phyloP scores from a whole-genome alignment of 2,888 invertebrate species.

The Halocaridina rubra region DNA sequence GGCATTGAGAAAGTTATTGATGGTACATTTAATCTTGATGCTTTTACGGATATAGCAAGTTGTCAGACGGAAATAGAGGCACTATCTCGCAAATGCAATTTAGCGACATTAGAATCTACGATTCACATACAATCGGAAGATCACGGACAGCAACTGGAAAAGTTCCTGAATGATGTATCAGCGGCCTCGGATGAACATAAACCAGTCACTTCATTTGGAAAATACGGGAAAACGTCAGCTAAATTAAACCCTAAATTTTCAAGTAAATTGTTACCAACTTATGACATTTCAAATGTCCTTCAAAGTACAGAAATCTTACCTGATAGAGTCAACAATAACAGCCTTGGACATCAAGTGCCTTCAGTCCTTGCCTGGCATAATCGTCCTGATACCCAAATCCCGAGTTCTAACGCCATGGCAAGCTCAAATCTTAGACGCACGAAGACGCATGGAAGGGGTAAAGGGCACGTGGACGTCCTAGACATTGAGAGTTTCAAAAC shows the following conservation, averaged over 20 bases:
- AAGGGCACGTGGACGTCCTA: conserved; percentile 42
- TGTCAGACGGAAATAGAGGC: conserved; percentile 47
- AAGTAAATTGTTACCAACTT: neutral
- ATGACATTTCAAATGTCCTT: neutral
- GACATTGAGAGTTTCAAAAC: conserved; percentile 28
- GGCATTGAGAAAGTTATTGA: neutral
- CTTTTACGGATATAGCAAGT: conserved; percentile 48
- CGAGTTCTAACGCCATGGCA: neutral
- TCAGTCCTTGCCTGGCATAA: neutral
- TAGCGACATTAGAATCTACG: neutral
- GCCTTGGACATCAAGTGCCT: neutral
- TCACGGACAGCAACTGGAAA: conserved; percentile 29
- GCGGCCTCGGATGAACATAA: conserved; percentile 30
- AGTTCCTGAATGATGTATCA: conserved; percentile 46
- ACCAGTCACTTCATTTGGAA: conserved; percentile 36
- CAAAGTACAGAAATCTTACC: neutral
- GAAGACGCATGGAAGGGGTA: conserved; percentile 44
- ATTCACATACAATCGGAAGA: neutral
- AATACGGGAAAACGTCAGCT: conserved; percentile 36
- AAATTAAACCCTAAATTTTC: conserved; percentile 12
- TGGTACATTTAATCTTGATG: conserved; percentile 31
- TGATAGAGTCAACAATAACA: neutral
- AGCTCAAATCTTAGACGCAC: conserved; percentile 33
- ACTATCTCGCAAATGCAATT: conserved; percentile 6
- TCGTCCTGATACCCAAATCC: neutral